Percentiles rank a stretch among this genome's conserved stretches.
These are phyloP conservation scores for Parazoanthus atlanticus DNA, from an alignment of 92 coral and sea anemone species.

Conservation along the genomic window DNA sequence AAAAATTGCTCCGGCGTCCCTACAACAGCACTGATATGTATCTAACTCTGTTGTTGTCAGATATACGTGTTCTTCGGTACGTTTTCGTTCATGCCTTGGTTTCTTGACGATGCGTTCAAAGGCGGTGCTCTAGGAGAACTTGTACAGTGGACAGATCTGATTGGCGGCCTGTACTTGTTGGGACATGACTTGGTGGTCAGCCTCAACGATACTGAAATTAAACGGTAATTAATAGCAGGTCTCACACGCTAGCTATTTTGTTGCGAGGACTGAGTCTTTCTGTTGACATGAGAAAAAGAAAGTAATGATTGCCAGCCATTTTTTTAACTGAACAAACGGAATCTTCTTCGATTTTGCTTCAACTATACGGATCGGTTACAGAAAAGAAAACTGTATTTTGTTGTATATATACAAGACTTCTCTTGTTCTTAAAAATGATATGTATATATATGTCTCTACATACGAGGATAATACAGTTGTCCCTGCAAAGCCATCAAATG, in stretches of 20 bases:
- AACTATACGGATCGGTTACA: too few relatives aligned
- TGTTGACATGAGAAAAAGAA: neutral
- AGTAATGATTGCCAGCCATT: neutral
- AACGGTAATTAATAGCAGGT: neutral
- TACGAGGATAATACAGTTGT: too few relatives aligned
- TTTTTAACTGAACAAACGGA: too few relatives aligned
- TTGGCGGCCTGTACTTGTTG: constrained; percentile 22
- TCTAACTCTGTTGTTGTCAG: neutral
- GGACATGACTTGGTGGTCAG: constrained; percentile 37
- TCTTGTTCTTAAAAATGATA: too few relatives aligned
- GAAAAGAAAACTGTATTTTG: too few relatives aligned
- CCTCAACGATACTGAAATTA: constrained; percentile 26
- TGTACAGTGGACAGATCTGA: constrained; percentile 42
- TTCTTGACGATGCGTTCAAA: constrained; percentile 23
- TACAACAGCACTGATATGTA: neutral
- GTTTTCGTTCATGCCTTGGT: constrained; percentile 32
- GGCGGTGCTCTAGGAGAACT: constrained; percentile 38
- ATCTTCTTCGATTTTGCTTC: too few relatives aligned
- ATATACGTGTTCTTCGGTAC: constrained; percentile 38
- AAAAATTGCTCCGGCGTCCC: too few relatives aligned
- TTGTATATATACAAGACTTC: too few relatives aligned
- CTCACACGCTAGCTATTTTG: neutral
- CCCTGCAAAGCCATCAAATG: too few relatives aligned
- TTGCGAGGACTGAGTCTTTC: neutral
- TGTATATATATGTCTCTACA: too few relatives aligned